Evolutionary conservation across 2,113 vertebrate species (phyloP).

Genomic region (Boulengeromyrus knoepffleri): DNA sequence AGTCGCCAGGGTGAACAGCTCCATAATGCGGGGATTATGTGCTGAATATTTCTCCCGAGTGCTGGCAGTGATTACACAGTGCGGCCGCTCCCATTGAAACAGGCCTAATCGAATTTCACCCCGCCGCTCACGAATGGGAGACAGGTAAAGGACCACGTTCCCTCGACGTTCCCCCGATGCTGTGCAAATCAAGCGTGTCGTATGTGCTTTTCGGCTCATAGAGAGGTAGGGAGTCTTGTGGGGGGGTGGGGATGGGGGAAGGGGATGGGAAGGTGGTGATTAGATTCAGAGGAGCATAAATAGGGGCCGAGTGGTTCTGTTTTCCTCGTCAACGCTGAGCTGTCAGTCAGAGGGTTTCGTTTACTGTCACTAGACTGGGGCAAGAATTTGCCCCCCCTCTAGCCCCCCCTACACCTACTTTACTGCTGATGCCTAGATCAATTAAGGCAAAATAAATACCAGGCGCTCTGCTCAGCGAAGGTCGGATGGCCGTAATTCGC

Average conservation of each 20-base stretch:
- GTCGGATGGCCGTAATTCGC: neutral
- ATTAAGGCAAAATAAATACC: conserved; percentile 29
- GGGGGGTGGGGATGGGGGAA: neutral
- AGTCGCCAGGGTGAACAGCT: neutral
- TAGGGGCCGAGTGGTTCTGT: neutral
- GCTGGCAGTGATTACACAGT: neutral
- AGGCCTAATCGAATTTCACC: neutral
- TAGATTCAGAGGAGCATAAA: neutral
- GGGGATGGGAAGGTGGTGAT: neutral
- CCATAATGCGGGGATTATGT: neutral
- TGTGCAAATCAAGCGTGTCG: neutral
- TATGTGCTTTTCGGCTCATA: neutral
- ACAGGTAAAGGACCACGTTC: neutral
- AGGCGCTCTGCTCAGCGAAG: conserved; percentile 6
- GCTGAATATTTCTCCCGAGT: neutral
- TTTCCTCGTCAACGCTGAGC: neutral
- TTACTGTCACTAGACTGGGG: neutral
- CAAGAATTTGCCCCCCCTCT: neutral
- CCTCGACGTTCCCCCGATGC: neutral
- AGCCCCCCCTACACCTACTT: conserved; percentile 6
- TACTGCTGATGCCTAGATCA: conserved; percentile 23
- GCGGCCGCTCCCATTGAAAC: neutral
- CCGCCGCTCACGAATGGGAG: neutral
- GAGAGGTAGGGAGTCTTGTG: neutral
- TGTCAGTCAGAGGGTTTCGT: neutral